phyloP scores from a whole-genome alignment of 1,140 invertebrate genomes.

The Callitettix versicolor region DNA sequence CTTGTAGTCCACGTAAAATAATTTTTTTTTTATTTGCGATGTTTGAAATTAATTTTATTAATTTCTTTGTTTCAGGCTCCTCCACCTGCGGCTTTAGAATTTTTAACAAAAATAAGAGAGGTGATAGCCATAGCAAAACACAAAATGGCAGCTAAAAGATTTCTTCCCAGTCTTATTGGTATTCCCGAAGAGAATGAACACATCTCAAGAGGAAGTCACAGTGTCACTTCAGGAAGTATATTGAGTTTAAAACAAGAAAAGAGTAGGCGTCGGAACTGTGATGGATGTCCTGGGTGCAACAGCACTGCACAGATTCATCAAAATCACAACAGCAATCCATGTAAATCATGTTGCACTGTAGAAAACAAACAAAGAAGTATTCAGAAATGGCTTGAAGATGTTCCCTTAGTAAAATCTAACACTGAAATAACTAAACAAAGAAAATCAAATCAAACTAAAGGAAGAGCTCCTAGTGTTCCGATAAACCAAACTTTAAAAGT shows the following conservation, averaged over 20 bases:
- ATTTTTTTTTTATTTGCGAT: too few species aligned
- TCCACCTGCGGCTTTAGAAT: slow-evolving; percentile 74
- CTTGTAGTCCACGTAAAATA: too few species aligned
- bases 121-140: slow-evolving; percentile 78
- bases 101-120: slow-evolving; percentile 75
- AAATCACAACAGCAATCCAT: slow-evolving; percentile 26
- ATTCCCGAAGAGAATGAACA: slow-evolving; percentile 66
- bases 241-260: slow-evolving; percentile 46
- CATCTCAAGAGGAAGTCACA: slow-evolving; percentile 22
- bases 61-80: slow-evolving; percentile 50
- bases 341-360: slow-evolving; percentile 38
- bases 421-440: too few species aligned
- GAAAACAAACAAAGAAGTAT: slow-evolving; percentile 60
- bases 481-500: too few species aligned
- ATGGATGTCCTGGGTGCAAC: slow-evolving; percentile 52
- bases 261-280: slow-evolving; percentile 41
- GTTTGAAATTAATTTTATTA: not conserved
- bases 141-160: slow-evolving; percentile 71
- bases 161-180: slow-evolving; percentile 60
- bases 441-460: not conserved
- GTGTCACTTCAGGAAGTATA: slow-evolving; percentile 20
- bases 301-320: not conserved
- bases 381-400: slow-evolving; percentile 65
- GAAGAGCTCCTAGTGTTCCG: not conserved
- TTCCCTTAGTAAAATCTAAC: slow-evolving; percentile 32